Percentiles rank a stretch among this genome's conserved stretches.
Conservation (phyloP, 2,888 invertebrate species). For the Hyalella azteca region DNA sequence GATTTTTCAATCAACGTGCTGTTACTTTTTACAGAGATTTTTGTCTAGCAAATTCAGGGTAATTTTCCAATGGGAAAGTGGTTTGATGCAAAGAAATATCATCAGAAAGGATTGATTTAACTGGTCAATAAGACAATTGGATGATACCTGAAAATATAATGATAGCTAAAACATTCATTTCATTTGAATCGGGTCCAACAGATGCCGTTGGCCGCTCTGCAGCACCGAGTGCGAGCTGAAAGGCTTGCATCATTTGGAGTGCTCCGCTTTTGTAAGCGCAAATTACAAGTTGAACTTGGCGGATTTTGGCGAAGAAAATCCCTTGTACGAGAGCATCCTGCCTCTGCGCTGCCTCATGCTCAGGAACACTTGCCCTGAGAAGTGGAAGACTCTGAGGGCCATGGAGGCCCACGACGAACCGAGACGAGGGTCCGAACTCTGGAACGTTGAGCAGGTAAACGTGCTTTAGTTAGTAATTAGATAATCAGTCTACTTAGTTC, state of each 20-base stretch:
- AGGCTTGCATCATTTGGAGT: constrained; percentile 55
- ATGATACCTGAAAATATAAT: no score
- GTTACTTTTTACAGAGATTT: no score
- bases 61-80: no score
- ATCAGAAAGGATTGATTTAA: no score
- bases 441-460: constrained; percentile 52
- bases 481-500: no score
- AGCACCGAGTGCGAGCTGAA: constrained; percentile 42
- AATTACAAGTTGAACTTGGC: constrained; percentile 41
- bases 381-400: constrained; percentile 52
- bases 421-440: constrained; percentile 53
- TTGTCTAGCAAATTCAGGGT: no score
- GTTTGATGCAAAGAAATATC: no score
- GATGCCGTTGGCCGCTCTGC: constrained; percentile 55
- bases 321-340: constrained; percentile 51
- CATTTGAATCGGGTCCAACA: no score
- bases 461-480: no score
- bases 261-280: constrained; percentile 39
- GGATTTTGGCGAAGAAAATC: constrained; percentile 46
- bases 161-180: no score
- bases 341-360: constrained; percentile 55
- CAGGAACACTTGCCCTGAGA: constrained; percentile 32
- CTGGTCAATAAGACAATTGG: no score
- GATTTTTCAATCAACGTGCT: no score
- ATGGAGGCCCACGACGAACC: constrained; percentile 57